Percentiles rank a stretch among this genome's conserved stretches.
These are phyloP conservation scores for Crotalus horridus DNA, from an alignment of 2,113 vertebrate species.

Conservation along the genomic window DNA sequence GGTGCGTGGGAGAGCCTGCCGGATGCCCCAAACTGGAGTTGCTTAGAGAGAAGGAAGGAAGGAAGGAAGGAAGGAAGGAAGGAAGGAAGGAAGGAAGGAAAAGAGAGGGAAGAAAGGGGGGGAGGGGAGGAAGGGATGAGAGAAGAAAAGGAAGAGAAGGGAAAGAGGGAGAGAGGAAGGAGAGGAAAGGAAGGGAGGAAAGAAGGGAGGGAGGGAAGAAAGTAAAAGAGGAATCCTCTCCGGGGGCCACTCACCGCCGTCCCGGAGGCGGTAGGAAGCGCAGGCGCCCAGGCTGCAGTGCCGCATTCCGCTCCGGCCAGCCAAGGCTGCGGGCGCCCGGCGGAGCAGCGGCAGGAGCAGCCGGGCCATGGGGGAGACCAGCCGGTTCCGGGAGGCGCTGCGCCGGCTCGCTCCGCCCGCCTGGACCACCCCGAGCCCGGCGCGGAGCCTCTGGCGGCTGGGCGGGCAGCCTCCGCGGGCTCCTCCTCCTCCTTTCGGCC, in stretches of 20 bases:
- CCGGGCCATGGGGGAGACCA: conserved; percentile 9
- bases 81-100: background rate
- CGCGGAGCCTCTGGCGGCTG: background rate
- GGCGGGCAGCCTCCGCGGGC: background rate
- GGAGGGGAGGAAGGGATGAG: background rate
- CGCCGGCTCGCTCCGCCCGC: background rate
- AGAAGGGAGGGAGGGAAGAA: accelerated
- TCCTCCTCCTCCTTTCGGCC: background rate
- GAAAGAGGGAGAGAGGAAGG: too few relatives aligned
- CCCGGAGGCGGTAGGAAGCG: conserved; percentile 81
- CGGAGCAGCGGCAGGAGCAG: background rate
- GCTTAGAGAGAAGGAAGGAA: background rate
- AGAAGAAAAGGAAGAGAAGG: background rate
- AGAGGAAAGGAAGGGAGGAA: too few relatives aligned
- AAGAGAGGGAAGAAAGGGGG: too few relatives aligned
- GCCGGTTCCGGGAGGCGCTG: conserved; percentile 15
- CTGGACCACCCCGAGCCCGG: background rate
- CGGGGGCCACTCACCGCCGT: conserved; percentile 73
- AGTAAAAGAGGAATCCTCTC: accelerated
- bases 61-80: too few relatives aligned
- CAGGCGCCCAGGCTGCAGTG: conserved; percentile 76
- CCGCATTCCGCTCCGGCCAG: conserved; percentile 24
- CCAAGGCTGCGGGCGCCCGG: conserved; percentile 21
- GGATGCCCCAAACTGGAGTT: background rate
- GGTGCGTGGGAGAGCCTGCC: background rate